Base-by-base conservation (phyloP, 2,888 invertebrate genomes). In the Drosophila mimetica region DNA sequence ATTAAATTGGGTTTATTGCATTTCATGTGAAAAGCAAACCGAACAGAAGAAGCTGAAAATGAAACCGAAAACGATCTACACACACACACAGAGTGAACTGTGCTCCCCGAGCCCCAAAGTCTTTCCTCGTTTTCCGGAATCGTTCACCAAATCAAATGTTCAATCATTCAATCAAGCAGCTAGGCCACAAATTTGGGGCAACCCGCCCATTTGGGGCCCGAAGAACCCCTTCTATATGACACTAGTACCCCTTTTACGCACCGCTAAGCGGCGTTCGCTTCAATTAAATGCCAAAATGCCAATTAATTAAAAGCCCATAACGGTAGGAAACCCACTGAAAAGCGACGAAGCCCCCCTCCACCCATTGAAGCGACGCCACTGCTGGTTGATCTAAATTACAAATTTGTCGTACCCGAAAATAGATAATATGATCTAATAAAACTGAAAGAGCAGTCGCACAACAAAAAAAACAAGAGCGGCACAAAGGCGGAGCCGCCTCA, bases 371-470 rank as follows among this genome's bases (percentile, higher is more conserved):
- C 9, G 44, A 14, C 67, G 59, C 53, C 73, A 50, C 73, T 55
- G 66, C 50, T 25, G 60, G 42, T 42, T 73, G 76, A 86, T 80
- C 81, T 86, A 82, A 82, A 82, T 86, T 83, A 82, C 86, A 82
- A 82, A 82, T 82, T 82, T 77, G 87, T 86, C 74, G 76, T 79
- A 73, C 84, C 83, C 59, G 53, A 77, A 86, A 86, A 86, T 86
- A 82, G 76, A 84, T 82, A 86, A 82, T 86, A 82, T 86, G 82
- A 82, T 86, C 87, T 86, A 82, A 82, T 82, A 82, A 86, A 82
- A 84, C 69, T 69, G 69, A 82, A 86, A 84, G 87, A 86, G 84
- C 81, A 73, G 75, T 77, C 83, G 86, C 86, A 50, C 73, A 75
- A 75, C 80, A 79, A 71, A 77, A 83, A 86, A 86, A 82, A 76